These are phyloP conservation scores for Pelmatolapia mariae DNA, from an alignment of 2,113 vertebrate species.

Conservation along the genomic window DNA sequence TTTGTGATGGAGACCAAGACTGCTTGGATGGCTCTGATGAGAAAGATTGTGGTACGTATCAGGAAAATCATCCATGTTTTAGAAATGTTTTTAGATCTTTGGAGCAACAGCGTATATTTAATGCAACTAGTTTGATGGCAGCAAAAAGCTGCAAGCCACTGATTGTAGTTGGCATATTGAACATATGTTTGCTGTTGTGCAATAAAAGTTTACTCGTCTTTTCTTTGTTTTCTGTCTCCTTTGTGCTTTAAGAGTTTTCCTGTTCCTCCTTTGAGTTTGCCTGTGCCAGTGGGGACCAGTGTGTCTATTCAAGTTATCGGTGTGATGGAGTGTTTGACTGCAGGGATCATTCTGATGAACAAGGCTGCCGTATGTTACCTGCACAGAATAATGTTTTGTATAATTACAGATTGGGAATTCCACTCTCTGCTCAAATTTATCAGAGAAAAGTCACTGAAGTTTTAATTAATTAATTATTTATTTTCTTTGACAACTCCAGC, in stretches of 20 bases:
- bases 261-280: slow-evolving; percentile 62
- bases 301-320: slow-evolving; percentile 34
- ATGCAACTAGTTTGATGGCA: neutral
- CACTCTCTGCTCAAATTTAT: neutral
- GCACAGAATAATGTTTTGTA: neutral
- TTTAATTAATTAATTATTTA: neutral
- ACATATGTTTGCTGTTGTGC: neutral
- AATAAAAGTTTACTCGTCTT: neutral
- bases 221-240: neutral
- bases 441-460: neutral
- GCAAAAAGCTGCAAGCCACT: neutral
- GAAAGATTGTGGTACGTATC: slow-evolving; percentile 57
- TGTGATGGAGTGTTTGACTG: slow-evolving; percentile 70
- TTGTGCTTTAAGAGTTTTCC: slow-evolving; percentile 34
- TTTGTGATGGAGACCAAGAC: slow-evolving; percentile 70
- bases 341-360: slow-evolving; percentile 67
- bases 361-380: slow-evolving; percentile 55
- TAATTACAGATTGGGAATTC: neutral
- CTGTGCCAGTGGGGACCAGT: slow-evolving; percentile 68
- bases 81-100: neutral
- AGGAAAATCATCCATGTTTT: neutral
- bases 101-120: neutral
- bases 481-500: slow-evolving; percentile 17
- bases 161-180: neutral
- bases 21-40: slow-evolving; percentile 69